Conservation (phyloP, 2,888 invertebrate genomes). For the Hypomecis punctinalis region DNA sequence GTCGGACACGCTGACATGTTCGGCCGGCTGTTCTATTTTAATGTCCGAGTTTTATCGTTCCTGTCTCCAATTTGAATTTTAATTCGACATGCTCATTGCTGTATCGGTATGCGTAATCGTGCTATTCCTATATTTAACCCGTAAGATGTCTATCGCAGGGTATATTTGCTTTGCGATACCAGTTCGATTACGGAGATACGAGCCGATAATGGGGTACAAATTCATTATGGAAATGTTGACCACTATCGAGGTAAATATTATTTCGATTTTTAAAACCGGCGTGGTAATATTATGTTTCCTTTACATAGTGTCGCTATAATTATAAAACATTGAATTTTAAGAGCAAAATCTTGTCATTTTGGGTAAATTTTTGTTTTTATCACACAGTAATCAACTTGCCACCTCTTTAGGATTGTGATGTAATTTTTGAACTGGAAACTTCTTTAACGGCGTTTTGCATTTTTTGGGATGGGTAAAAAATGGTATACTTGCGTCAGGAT, state of each 20-base stretch:
- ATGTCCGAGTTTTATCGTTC: conserved; percentile 66
- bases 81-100: conserved; percentile 64
- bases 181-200: conserved; percentile 24
- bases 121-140: conserved; percentile 43
- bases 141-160: conserved; percentile 48
- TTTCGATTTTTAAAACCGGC: conserved; percentile 9
- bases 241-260: conserved; percentile 8
- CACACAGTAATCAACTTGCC: too few species aligned
- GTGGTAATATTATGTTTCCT: conserved; percentile 12
- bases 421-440: too few species aligned
- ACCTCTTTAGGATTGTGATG: too few species aligned
- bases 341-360: not conserved
- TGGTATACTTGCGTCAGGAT: too few species aligned
- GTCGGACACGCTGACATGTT: conserved; percentile 57
- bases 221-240: conserved; percentile 25
- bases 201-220: conserved; percentile 24
- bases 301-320: conserved; percentile 4
- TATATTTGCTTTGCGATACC: conserved; percentile 50
- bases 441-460: too few species aligned
- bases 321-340: not conserved
- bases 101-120: conserved; percentile 47
- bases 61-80: conserved; percentile 69
- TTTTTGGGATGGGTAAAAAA: too few species aligned
- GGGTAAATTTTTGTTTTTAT: not conserved
- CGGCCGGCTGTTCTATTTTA: conserved; percentile 62